Base-by-base conservation (phyloP, 2,113 vertebrate genomes). In the Notarius quadriscutis region DNA sequence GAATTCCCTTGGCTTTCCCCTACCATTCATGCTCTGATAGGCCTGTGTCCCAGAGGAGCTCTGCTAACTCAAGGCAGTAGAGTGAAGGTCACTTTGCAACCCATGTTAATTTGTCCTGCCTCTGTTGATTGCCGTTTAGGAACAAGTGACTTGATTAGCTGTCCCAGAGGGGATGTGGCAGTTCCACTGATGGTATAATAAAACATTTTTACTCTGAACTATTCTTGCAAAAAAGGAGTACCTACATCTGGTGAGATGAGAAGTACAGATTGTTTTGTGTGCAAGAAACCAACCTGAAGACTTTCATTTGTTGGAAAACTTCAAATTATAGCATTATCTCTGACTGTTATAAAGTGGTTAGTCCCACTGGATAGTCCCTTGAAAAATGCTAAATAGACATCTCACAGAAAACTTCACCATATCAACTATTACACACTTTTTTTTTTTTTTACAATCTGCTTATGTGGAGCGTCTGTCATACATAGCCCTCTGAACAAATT, bases 101-200 rank as follows among this genome's bases (percentile, higher is more conserved):
- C 17, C 67, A n/a, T 77, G 72, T 86, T 89, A 51, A 89, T 89
- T 87, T 84, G 85, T 86, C 80, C 63, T 67, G 75, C 72, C 85
- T 87, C 58, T 84, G 82, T 63, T 87, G 87, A 89, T 81, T 84
- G 82, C 58, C 82, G 50, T 86, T 83, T 75, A 84, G 83, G 65
- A 86, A 81, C 67, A 81, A 48, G 63, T 55, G 74, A 81, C 67
- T 87, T 87, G 85, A 89, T 89, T 89, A 89, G 63, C 60, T n/a
- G 2, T 74, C 65, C 65, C 60, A 83, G 62, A 20, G 20, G 84
- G 83, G 83, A 48, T 0, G 50, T 62, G 22, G 48, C 50, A 22
- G 75, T 53, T 53, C 14, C 14, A 1, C 51, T 7, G 20, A 30
- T 65, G 50, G 48, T 27, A n/a, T 20, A 78, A 34, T 25, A 14